Conservation (phyloP, 2,888 invertebrate genomes). For the Xylota sylvarum region DNA sequence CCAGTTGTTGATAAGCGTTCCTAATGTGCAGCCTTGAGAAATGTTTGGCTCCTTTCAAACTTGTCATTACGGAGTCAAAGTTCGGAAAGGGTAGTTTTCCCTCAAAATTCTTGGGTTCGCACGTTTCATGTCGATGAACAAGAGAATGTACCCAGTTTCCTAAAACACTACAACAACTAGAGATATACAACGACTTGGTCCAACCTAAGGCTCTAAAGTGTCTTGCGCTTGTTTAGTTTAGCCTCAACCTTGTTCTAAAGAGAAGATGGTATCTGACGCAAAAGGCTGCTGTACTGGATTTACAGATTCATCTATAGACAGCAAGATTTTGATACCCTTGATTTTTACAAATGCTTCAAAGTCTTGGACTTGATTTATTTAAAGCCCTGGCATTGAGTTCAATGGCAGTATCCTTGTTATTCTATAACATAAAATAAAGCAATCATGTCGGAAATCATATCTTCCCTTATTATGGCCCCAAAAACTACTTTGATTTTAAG, state of each 20-base stretch:
- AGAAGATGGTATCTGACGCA: slow-evolving; percentile 78
- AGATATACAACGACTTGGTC: no score
- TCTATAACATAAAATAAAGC: slow-evolving; percentile 6
- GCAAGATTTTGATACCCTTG: slow-evolving; percentile 1
- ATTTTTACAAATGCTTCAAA: slow-evolving; percentile 16
- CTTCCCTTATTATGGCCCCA: no score
- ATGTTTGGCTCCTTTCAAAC: slow-evolving; percentile 76
- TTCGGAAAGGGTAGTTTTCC: slow-evolving; percentile 62
- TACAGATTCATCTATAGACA: slow-evolving; percentile 27
- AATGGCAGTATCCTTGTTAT: neutral
- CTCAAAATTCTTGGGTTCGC: neutral
- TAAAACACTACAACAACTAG: no score
- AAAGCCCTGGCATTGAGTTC: slow-evolving; percentile 23
- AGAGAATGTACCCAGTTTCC: slow-evolving; percentile 69
- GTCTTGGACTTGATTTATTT: slow-evolving; percentile 18
- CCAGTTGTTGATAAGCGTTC: no score
- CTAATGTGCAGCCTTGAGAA: no score
- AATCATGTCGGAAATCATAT: neutral
- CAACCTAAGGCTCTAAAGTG: slow-evolving; percentile 79
- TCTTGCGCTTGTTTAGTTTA: slow-evolving; percentile 75
- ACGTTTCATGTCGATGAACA: no score
- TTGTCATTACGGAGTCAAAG: slow-evolving; percentile 77
- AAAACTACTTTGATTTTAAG: neutral
- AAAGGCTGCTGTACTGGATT: slow-evolving; percentile 79
- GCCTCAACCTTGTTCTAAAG: slow-evolving; percentile 13